A percentile compares a stretch with the other conserved stretches of the same genome.
These are phyloP conservation scores for Papilio demoleus DNA, from an alignment of 2,888 invertebrate genomes.

Conservation along the genomic window DNA sequence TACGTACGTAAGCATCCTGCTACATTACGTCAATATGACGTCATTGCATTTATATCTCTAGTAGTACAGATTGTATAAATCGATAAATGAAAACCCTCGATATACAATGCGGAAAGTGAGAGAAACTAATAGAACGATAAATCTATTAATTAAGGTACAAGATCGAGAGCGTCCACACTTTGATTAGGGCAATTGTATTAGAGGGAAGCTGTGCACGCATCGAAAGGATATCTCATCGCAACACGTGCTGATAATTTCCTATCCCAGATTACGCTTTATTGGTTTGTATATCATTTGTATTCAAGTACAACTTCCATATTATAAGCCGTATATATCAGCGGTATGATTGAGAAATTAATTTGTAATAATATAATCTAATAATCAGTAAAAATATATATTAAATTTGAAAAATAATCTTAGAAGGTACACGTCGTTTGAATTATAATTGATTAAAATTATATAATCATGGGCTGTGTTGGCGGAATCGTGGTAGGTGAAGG, in stretches of 20 bases:
- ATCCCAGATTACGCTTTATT: constrained; percentile 49
- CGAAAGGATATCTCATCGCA: constrained; percentile 64
- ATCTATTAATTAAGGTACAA: constrained; percentile 25
- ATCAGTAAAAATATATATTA: too few relatives aligned
- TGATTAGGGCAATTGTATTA: constrained; percentile 55
- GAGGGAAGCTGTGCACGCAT: constrained; percentile 58
- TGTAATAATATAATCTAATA: too few relatives aligned
- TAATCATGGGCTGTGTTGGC: background rate
- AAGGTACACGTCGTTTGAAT: background rate
- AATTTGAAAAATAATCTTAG: too few relatives aligned
- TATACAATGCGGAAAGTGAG: background rate
- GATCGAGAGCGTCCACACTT: constrained; percentile 29
- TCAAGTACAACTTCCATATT: constrained; percentile 23
- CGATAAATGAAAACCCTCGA: constrained; percentile 6
- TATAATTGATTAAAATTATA: background rate
- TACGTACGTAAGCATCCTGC: too few relatives aligned
- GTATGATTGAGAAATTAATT: background rate
- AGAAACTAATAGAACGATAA: constrained; percentile 17
- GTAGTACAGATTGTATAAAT: constrained; percentile 7
- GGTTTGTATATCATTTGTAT: constrained; percentile 48
- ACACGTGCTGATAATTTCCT: constrained; percentile 62
- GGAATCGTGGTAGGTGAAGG: constrained; percentile 8
- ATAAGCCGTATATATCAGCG: background rate
- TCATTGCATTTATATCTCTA: background rate
- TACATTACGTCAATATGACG: too few relatives aligned